phyloP scores from a whole-genome alignment of 2,888 invertebrate genomes.

The Clivina fossor region DNA sequence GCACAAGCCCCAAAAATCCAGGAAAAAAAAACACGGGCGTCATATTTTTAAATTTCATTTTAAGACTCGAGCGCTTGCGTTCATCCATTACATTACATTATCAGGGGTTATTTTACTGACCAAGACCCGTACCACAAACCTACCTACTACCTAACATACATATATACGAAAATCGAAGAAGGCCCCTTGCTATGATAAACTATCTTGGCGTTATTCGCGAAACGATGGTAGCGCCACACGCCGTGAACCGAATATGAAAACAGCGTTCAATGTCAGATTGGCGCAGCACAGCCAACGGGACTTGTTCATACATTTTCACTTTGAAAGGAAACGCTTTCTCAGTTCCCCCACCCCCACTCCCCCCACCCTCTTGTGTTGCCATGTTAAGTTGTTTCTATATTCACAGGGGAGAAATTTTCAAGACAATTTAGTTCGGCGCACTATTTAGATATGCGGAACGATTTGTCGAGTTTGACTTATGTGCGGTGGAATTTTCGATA shows the following conservation, averaged over 20 bases:
- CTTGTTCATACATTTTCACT: conserved; percentile 53
- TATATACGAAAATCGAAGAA: not conserved
- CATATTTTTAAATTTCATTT: conserved; percentile 28
- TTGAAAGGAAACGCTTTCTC: conserved; percentile 52
- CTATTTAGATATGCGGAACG: no score
- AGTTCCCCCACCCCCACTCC: no score
- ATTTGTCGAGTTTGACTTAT: conserved; percentile 7
- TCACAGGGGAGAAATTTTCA: conserved; percentile 55
- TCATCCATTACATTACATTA: not conserved
- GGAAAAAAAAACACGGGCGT: conserved; percentile 5
- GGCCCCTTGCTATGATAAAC: conserved; percentile 23
- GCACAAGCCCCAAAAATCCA: conserved; percentile 2
- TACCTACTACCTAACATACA: not conserved
- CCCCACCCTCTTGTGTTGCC: conserved; percentile 51
- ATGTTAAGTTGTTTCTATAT: conserved; percentile 52
- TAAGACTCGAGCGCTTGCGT: no score
- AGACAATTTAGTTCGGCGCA: conserved; percentile 48
- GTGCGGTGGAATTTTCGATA: not conserved
- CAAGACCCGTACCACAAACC: not conserved
- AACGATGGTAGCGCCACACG: conserved; percentile 9
- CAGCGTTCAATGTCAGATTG: not conserved
- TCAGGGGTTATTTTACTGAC: not conserved
- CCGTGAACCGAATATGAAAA: conserved; percentile 23
- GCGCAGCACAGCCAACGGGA: conserved; percentile 10
- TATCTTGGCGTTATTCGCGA: no score